Evolutionary conservation across 2,797 vertebrate genomes (phyloP).

Genomic region (Catostomus latipinnis): DNA sequence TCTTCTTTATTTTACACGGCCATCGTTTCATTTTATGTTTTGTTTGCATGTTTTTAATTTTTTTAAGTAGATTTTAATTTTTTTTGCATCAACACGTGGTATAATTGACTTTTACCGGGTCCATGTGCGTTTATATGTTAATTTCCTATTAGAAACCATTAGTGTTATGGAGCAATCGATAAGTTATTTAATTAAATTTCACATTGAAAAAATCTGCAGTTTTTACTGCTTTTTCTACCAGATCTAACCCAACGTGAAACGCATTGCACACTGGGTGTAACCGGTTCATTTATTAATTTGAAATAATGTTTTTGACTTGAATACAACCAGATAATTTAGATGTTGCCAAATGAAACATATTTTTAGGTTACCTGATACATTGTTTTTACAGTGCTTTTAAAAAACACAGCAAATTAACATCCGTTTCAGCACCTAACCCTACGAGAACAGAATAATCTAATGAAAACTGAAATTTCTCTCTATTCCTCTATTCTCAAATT

Average conservation of each 20-base stretch:
- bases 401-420: neutral
- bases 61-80: neutral
- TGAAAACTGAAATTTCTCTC: neutral
- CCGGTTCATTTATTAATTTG: neutral
- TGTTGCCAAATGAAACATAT: too few relatives aligned
- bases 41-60: neutral
- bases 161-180: neutral
- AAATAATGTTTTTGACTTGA: neutral
- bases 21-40: neutral
- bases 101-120: neutral
- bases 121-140: neutral
- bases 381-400: too few relatives aligned
- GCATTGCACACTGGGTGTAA: too few relatives aligned
- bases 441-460: neutral
- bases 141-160: neutral
- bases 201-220: neutral
- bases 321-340: neutral
- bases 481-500: neutral
- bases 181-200: neutral
- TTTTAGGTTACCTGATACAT: too few relatives aligned
- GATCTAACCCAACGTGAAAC: neutral
- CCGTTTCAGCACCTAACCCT: neutral
- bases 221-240: neutral
- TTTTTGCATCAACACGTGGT: neutral
- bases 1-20: neutral